Percentiles rank a stretch among this genome's conserved stretches.
Evolutionary conservation across 1,140 invertebrate species (phyloP).

Genomic region (Helicorthomorpha holstii): DNA sequence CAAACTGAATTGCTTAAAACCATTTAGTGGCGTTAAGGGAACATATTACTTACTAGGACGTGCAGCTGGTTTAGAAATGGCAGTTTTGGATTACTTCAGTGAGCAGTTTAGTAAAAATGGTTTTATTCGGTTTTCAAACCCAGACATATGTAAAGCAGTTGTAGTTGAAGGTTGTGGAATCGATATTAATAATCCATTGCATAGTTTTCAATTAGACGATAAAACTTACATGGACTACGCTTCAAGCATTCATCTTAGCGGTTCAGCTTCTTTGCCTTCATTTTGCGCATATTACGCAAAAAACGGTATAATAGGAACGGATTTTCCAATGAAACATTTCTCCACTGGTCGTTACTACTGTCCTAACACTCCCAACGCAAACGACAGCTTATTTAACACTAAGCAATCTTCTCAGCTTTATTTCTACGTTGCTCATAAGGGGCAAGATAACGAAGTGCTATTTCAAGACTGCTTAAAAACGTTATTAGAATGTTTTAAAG

Average conservation of each 20-base stretch:
- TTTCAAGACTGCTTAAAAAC: slow-evolving; percentile 30
- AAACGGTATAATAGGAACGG: slow-evolving; percentile 31
- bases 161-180: slow-evolving; percentile 46
- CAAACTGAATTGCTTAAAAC: slow-evolving; percentile 17
- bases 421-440: slow-evolving; percentile 30
- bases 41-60: slow-evolving; percentile 42
- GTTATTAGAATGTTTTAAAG: slow-evolving; percentile 33
- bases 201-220: slow-evolving; percentile 34
- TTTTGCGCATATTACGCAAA: slow-evolving; percentile 45
- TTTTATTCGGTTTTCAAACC: slow-evolving; percentile 37
- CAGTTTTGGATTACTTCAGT: slow-evolving; percentile 33
- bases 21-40: slow-evolving; percentile 35
- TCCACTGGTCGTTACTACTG: slow-evolving; percentile 40
- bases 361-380: slow-evolving; percentile 19
- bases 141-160: slow-evolving; percentile 45
- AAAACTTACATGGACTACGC: slow-evolving; percentile 23
- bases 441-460: slow-evolving; percentile 25
- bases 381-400: slow-evolving; percentile 35
- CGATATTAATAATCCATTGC: slow-evolving; percentile 31
- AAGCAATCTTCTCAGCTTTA: slow-evolving; percentile 40
- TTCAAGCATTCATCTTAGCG: slow-evolving; percentile 41
- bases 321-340: slow-evolving; percentile 41
- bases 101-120: slow-evolving; percentile 28
- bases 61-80: slow-evolving; percentile 43
- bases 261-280: slow-evolving; percentile 38